These are phyloP conservation scores for Maniola jurtina DNA, from an alignment of 1,140 invertebrate species.

Conservation along the genomic window DNA sequence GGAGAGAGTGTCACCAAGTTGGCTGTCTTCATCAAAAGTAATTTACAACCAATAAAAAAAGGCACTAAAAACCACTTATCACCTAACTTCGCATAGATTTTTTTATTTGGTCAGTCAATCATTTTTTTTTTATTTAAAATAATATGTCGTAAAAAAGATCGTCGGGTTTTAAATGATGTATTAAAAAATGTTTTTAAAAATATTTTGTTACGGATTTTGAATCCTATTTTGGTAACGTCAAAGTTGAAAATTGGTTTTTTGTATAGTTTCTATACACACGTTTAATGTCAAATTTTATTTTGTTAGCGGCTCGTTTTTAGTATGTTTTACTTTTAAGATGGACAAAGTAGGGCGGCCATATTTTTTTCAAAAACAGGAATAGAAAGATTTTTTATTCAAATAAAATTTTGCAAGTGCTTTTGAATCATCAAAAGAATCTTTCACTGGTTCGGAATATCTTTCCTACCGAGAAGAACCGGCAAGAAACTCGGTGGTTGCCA, in stretches of 20 bases:
- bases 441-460: too few species aligned
- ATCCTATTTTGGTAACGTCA: not conserved
- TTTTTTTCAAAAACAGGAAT: not conserved
- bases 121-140: constrained; percentile 9
- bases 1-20: not conserved
- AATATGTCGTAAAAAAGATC: constrained; percentile 15
- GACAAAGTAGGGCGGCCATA: constrained; percentile 5
- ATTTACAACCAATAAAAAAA: constrained; percentile 25
- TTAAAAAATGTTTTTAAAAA: not conserved
- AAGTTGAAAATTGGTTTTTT: not conserved
- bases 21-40: constrained; percentile 18
- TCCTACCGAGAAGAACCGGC: too few species aligned
- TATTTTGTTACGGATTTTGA: not conserved
- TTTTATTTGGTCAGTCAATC: constrained; percentile 19
- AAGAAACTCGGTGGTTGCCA: too few species aligned
- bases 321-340: constrained; percentile 14
- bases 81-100: constrained; percentile 14
- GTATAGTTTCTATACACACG: not conserved
- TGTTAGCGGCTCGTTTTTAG: constrained; percentile 12
- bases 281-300: constrained; percentile 9
- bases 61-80: constrained; percentile 16
- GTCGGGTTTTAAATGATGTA: constrained; percentile 7
- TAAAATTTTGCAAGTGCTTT: too few species aligned
- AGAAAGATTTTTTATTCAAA: too few species aligned
- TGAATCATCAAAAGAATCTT: too few species aligned